Conservation (phyloP, 2,113 vertebrate genomes). For the Tapirus terrestris region DNA sequence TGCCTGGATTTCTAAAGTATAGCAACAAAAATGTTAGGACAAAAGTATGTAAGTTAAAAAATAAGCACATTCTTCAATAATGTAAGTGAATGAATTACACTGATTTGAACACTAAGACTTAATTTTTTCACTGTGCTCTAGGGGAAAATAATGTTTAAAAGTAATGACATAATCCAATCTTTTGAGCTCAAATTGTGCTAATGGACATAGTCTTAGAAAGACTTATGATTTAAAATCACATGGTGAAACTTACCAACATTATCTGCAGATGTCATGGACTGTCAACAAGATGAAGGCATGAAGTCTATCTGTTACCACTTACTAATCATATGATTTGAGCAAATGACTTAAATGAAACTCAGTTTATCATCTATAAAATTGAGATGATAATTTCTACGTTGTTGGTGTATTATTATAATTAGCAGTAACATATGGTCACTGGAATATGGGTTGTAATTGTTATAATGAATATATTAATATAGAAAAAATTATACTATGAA, state of each 20-base stretch:
- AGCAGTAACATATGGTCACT: neutral
- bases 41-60: conserved; percentile 10
- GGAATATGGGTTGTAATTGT: neutral
- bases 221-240: neutral
- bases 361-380: neutral
- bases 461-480: neutral
- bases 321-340: neutral
- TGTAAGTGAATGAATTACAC: neutral
- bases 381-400: neutral
- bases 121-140: neutral
- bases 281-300: neutral
- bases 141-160: neutral
- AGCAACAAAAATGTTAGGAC: neutral
- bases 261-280: neutral
- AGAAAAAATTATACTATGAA: neutral
- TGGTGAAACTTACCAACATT: neutral
- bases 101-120: neutral
- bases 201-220: neutral
- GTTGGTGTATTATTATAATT: neutral
- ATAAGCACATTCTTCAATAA: neutral
- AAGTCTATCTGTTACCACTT: neutral
- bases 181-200: neutral
- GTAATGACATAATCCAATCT: neutral
- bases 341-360: neutral
- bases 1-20: neutral